Base-by-base conservation (phyloP, 2,888 invertebrate species). In the Escarpia spicata region DNA sequence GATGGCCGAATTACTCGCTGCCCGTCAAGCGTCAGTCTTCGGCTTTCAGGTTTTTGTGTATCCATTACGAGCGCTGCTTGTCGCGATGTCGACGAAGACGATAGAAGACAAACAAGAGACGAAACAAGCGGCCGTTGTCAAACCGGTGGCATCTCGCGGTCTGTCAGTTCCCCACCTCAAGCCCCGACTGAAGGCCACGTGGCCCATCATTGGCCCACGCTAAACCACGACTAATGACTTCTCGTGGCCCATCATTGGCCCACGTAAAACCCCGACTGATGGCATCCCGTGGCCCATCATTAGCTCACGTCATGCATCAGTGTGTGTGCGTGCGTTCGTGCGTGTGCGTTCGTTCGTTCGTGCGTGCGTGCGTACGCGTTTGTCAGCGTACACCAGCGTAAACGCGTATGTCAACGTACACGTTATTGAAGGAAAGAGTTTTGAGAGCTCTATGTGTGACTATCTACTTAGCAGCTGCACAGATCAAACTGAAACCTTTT, bases 61-160 rank as follows among this genome's bases (percentile, higher is more conserved):
- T 75, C 75, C 75, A 75, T 75, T 75, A 75, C 75, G 75, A 75
- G 75, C 75, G 75, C 26, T 26, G 75, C 75, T 75, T 75, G 75
- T 75, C 75, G 26, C 75, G 75, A 75, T 75, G 75, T 75, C 75
- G 75, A 75, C 75, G 75, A 26, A 75, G 75, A 75, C 19, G 75
- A 26, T 26, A 75, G 75, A 75, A 75, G 75, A 75, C 75, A 75
- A 75, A 75, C 75, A 75, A 26, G 75, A 75, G 75, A 75, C 75
- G 75, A 75, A 26, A 75, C 75, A 75, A 26, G 75, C 75, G 75
- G 75, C 75, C 75, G 75, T 75, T 75, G 75, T 75, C 75, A 19
- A 6, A 26, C 75, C n/a, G 26, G n/a, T 6, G 75, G 26, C 75
- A 19, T 26, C 75, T 75, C 75, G 75, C 19, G 75, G 26, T 26